Base-by-base conservation (phyloP, 2,888 invertebrate species). In the Xestia c-nigrum region DNA sequence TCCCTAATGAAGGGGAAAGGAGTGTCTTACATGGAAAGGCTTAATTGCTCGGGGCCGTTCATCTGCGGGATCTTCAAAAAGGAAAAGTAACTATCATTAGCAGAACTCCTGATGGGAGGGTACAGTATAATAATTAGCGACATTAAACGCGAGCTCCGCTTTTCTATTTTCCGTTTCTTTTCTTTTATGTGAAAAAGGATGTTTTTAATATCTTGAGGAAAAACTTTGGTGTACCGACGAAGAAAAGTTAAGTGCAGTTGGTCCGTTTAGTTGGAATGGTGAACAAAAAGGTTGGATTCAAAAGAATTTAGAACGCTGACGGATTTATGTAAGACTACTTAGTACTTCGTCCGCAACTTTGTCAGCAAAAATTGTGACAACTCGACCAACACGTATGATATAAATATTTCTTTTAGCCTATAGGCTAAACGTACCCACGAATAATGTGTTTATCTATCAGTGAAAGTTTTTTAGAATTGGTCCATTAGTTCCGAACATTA, bases 81-180 rank as follows among this genome's bases (percentile, higher is more conserved):
- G 86, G 84, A 84, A 88, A 89, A 89, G 88, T 87, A 88, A 86
- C 87, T 86, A 87, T 87, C 90, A 89, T 91, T 90, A 91, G 88
- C 84, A 72, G 76, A 75, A 85, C 84, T 71, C 78, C 24, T 71
- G 76, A 72, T 80, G 81, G 83, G 81, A 80, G 84, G 84, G 81
- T 78, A 70, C 78, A 76, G 78, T 84, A 79, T 82, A 72, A 87
- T 88, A 86, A 88, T 88, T 87, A 87, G 83, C 72, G 88, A 85
- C 85, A 88, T 84, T 88, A 80, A 83, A 78, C 72, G 77, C 72
- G 70, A 78, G 83, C 76, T 69, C 59, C 63, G 55, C 55, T 88
- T 85, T 82, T 83, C 80, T 80, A 80, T 84, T 81, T 84, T 64
- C 74, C 67, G 68, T 80, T 77, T 67, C 70, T 64, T 77, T 78